phyloP scores from a whole-genome alignment of 2,113 vertebrate genomes.

The Rhinoptilus africanus region DNA sequence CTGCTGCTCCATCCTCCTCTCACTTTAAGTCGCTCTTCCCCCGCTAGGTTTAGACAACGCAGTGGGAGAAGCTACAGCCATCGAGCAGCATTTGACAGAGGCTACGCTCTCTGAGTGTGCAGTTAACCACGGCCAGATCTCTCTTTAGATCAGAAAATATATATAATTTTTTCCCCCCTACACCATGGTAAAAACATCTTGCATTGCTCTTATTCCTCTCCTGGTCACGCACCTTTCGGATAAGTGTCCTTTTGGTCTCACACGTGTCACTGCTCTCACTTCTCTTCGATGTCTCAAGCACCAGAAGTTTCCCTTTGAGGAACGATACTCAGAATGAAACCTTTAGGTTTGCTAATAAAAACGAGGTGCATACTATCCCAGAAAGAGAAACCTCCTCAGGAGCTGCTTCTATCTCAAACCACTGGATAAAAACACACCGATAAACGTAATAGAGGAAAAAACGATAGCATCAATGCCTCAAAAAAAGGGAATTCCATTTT shows the following conservation, averaged over 20 bases:
- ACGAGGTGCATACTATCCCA: not conserved
- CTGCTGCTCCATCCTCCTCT: not conserved
- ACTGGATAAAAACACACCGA: not conserved
- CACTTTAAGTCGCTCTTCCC: not conserved
- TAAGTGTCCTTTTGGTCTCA: not conserved
- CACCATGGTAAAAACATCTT: not conserved
- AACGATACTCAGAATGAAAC: not conserved
- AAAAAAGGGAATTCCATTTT: not conserved
- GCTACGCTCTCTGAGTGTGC: not conserved
- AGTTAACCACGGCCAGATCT: not conserved
- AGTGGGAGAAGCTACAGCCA: not conserved
- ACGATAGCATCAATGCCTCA: fast-evolving
- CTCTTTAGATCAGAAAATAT: not conserved
- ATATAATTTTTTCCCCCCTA: not conserved
- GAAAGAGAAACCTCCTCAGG: not conserved
- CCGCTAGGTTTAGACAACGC: fast-evolving
- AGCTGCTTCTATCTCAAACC: not conserved
- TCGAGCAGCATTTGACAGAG: not conserved
- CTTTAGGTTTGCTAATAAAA: not conserved
- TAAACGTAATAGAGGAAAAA: not conserved
- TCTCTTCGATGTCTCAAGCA: not conserved
- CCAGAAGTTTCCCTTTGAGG: not conserved
- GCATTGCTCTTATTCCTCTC: not conserved
- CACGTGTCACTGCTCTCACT: too few species aligned
- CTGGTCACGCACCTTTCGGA: not conserved